Evolutionary conservation across 2,888 invertebrate genomes (phyloP), one percentile per base, ranked within the genome.

Genomic region (Cephus pulcher): DNA sequence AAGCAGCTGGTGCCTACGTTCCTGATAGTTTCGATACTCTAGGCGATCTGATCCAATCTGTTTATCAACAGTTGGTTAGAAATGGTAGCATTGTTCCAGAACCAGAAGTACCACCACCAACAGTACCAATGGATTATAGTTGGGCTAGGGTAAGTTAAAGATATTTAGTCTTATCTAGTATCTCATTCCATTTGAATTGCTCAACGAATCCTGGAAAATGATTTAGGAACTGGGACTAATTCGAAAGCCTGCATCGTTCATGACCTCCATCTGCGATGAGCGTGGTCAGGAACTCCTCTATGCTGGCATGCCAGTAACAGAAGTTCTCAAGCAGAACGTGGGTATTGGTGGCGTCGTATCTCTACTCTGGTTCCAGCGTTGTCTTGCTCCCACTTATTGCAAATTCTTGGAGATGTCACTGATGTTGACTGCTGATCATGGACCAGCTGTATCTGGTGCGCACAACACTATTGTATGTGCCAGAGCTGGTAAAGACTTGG

Each of bases 121-220:
- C 99, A 32, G 99, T 99, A n/a, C 99, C 99, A 12, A 99, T 99
- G 99, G 99, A 99, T 92, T 99, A 98, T 92, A 97, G 96, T 82
- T 99, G 99, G 99, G 99, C 99, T 0, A 95, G 97, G 92, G 95
- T 94, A 81, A 91, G 93, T 91, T 40, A 75, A 23, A 68, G 23
- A 71, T 71, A 34, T 12, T 30, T 15, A 71, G 23, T 6, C 23
- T 56, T 56, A 56, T 56, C 23, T 9, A 56, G 23, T 1, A 6
- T 56, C 9, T 56, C 2, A 56, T 56, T 23, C 3, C 0, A 76
- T 78, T 75, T 80, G 4, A 69, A 15, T 23, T 32, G 23, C 23
- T n/a, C 23, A 71, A 74, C 35, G 34, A 74, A 40, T 56, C 12
- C 56, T 71, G 71, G 32, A 71, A 30, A 33, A 33, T 71, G 76